Evolutionary conservation across 2,797 vertebrate genomes (phyloP), one percentile per base, ranked within the genome.

Genomic region (Jordanella pulchra): DNA sequence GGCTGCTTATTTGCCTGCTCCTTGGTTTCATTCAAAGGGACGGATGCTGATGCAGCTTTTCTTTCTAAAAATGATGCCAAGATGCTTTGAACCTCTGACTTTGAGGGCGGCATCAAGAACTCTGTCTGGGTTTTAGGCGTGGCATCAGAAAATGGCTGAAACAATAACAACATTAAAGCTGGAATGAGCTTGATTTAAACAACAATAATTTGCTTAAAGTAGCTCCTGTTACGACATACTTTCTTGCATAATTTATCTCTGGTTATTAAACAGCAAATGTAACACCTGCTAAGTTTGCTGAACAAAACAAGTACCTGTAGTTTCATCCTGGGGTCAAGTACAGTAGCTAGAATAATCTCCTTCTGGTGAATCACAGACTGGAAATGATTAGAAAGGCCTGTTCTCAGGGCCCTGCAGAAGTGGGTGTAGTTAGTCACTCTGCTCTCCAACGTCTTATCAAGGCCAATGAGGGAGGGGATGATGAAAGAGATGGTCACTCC

Each of bases 271-370:
- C 13, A 7, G 13, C 35, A 42, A 63, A 42, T 44, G 27, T 25
- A 25, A 42, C 35, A 3, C 12, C 23, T 44, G 23, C 53, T 44
- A 0, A 11, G 1, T 13, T 1, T 18, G 60, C 12, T 44, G 10
- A 30, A 1, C 10, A 18, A 69, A 63, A 63, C 35, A 12, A 61
- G n/a, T 85, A 93, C 92, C 91, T 91, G 77, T 18, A 95, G 84
- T 87, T 95, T 95, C 72, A 93, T 89, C 67, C 92, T 87, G 5
- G 94, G 94, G 76, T 95, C 92, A 0, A 95, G 86, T 32, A 94
- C 87, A 0, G 93, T 82, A 66, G 94, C 93, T 2, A 93, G 74
- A 17, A 95, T 81, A 17, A 94, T 69, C 84, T 95, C 93, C 65
- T 79, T 81, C 76, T 94, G 90, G 30, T 87, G 82, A 53, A 95